Evolutionary conservation across 2,888 invertebrate species (phyloP).

Genomic region (Herminia tarsipennalis): DNA sequence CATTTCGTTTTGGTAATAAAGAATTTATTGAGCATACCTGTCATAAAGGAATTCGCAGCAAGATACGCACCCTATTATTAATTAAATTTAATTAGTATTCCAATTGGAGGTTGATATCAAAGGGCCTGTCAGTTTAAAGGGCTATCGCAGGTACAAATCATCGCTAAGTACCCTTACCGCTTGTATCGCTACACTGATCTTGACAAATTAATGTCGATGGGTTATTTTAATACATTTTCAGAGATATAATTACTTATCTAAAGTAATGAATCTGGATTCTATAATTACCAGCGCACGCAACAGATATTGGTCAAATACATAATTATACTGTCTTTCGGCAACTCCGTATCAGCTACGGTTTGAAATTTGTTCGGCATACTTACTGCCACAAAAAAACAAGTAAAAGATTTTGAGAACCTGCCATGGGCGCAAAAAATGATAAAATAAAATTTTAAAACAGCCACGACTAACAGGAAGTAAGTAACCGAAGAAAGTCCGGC

Average conservation of each 20-base stretch:
- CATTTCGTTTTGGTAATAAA: constrained; percentile 3
- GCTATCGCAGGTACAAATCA: constrained; percentile 44
- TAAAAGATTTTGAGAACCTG: neutral
- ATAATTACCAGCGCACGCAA: too few species aligned
- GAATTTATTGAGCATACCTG: constrained; percentile 9
- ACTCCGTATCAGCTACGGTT: neutral
- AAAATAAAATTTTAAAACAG: too few species aligned
- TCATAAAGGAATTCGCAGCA: constrained; percentile 28
- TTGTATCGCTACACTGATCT: constrained; percentile 35
- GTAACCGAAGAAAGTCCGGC: too few species aligned
- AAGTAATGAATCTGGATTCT: constrained; percentile 3
- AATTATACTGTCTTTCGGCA: constrained; percentile 1
- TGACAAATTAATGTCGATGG: constrained; percentile 42
- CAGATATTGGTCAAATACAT: too few species aligned
- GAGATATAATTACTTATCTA: constrained; percentile 9
- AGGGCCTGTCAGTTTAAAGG: constrained; percentile 43
- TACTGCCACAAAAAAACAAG: too few species aligned
- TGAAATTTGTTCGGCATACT: neutral
- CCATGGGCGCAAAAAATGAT: neutral
- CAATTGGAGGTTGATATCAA: constrained; percentile 50
- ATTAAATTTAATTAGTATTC: constrained; percentile 56
- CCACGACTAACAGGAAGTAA: too few species aligned
- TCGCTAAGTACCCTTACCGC: constrained; percentile 23
- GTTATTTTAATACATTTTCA: constrained; percentile 17
- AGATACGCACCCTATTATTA: constrained; percentile 36